Conservation (phyloP, 2,113 vertebrate species). For the Haliaeetus leucogaster region DNA sequence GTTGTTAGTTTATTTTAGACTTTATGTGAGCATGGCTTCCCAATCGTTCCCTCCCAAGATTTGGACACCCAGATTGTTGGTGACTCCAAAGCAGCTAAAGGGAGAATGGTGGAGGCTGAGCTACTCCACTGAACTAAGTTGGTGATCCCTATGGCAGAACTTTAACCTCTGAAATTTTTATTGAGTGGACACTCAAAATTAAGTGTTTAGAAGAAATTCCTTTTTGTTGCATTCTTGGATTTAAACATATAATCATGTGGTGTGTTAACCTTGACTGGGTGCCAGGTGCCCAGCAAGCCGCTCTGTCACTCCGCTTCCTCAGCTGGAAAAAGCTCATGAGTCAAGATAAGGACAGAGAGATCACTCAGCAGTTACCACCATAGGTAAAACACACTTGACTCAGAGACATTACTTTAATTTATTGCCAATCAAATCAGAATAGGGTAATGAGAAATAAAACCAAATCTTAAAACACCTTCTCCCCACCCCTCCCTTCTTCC, state of each 20-base stretch:
- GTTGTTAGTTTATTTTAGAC: not conserved
- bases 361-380: not conserved
- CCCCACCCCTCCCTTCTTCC: too few relatives aligned
- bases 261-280: not conserved
- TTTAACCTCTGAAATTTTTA: not conserved
- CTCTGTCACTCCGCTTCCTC: not conserved
- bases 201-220: not conserved
- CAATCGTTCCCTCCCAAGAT: not conserved
- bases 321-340: not conserved
- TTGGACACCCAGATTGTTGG: not conserved
- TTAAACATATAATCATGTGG: not conserved
- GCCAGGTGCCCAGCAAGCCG: not conserved
- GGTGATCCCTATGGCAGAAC: not conserved
- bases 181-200: not conserved
- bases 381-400: not conserved
- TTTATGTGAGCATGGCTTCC: not conserved
- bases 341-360: not conserved
- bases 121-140: not conserved
- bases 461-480: too few relatives aligned
- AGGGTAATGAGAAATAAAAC: not conserved
- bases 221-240: not conserved
- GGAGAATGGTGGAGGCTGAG: not conserved
- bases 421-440: not conserved
- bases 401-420: not conserved
- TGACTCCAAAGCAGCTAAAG: not conserved